Evolutionary conservation across 2,113 vertebrate species (phyloP), one percentile per base, ranked within the genome.

Genomic region (Lipotes vexillifer): DNA sequence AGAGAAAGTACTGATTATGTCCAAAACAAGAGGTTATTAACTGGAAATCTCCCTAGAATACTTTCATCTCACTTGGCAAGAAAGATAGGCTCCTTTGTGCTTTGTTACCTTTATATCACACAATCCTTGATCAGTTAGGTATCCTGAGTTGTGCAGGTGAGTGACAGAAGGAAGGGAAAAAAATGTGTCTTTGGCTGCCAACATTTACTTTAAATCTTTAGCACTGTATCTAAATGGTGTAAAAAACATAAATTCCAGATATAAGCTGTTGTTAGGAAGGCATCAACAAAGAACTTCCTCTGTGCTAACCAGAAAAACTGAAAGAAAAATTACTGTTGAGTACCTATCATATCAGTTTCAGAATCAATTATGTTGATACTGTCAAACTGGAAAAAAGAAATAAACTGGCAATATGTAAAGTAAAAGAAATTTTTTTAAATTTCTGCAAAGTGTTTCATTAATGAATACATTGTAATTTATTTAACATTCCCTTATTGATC

Each of bases 321-420:
- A 95, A 97, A 97, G 94, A 85, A 74, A 97, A 97, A 95, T 96
- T 93, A 20, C 97, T 94, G 81, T 93, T 90, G 96, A 97, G 80
- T 69, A 91, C 85, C 33, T 92, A 95, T 95, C 95, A 88, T 89
- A 86, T 94, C 96, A 97, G 93, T 81, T 18, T 96, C 98, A 97
- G 96, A 97, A 80, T 96, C 96, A 97, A 41, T 97, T 97, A 96
- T 91, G 68, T 96, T 96, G 84, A 96, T 94, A 94, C 93, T 94
- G 91, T 98, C 81, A 86, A 95, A 97, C 97, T 97, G 98, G 98
- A 98, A 98, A 91, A 81, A 84, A 96, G 93, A 97, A 97, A 97
- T 95, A 98, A 98, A 98, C 96, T 98, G 98, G 97, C 96, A 98
- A 96, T 98, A 97, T 96, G 96, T 92, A 97, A 97, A 98, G 97